Percentiles rank a stretch among this genome's conserved stretches.
phyloP scores from a whole-genome alignment of 1,140 invertebrate genomes.

The Pemphigus obesinymphae region DNA sequence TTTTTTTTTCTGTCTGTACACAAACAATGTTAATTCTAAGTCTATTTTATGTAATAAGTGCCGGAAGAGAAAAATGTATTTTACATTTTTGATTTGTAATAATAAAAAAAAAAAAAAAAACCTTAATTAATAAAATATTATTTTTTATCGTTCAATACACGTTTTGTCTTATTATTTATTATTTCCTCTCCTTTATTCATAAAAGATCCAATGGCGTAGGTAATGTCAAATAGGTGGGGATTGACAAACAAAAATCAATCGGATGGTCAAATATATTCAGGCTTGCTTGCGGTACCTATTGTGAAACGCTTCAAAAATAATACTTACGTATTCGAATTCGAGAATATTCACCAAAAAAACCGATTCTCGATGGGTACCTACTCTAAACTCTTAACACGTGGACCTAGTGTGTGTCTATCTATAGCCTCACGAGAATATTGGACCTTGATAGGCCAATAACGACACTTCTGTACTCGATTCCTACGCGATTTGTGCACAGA shows the following conservation, averaged over 20 bases:
- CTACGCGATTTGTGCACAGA: neutral
- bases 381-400: no score
- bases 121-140: slow-evolving; percentile 28
- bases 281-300: no score
- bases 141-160: slow-evolving; percentile 30
- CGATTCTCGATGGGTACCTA: no score
- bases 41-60: slow-evolving; percentile 37
- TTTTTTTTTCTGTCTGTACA: slow-evolving; percentile 3
- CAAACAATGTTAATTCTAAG: slow-evolving; percentile 22
- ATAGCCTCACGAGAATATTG: neutral
- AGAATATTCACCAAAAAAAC: neutral
- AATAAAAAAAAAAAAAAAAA: slow-evolving; percentile 17
- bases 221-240: no score
- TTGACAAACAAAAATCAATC: no score
- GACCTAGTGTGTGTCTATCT: neutral
- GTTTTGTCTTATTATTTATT: neutral
- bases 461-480: no score
- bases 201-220: no score
- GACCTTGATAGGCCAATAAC: no score
- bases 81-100: slow-evolving; percentile 40
- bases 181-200: neutral
- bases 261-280: no score
- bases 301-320: neutral
- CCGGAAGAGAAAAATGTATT: slow-evolving; percentile 30
- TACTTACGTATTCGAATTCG: neutral